Base-by-base conservation (phyloP, 2,888 invertebrate genomes). In the Sesia apiformis region DNA sequence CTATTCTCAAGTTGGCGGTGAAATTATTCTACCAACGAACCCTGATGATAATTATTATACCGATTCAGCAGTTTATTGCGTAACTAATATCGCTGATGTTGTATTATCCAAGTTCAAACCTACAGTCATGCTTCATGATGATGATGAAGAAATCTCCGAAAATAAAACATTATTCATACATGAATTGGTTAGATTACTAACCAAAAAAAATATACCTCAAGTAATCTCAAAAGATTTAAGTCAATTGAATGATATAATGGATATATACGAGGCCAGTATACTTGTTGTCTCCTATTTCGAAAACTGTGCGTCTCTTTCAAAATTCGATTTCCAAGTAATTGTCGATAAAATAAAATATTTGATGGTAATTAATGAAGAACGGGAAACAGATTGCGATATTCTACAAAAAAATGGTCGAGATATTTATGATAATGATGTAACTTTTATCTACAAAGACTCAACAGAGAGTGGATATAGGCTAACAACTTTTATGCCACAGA, bases 401-500 rank as follows among this genome's bases (percentile, higher is more conserved):
- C 23, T 23, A 23, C 23, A 23, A 23, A 23, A 23, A 23, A 23
- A 23, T 23, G 23, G 23, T 23, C 23, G 23, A 23, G 23, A 23
- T 23, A 23, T 23, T 23, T 2, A 23, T 23, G 23, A 23, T 23
- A 23, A n/a, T n/a, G n/a, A n/a, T n/a, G n/a, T 23, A 23, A 23
- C 23, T 23, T 23, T 23, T 23, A 23, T 23, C 1, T 23, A 23
- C 23, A 23, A 23, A 23, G 23, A 23, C 23, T 2, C 23, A 23
- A 23, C 23, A 23, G 23, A 23, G 23, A 23, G 23, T 23, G 23
- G 1, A 23, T 23, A 23, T 23, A 23, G 23, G 23, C 1, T 23
- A 23, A 23, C 63, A 1, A 73, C 73, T 8, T 69, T 69, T 40
- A 60, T 75, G 39, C 74, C 78, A 3, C 58, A 64, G 60, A 65